A percentile compares a stretch with the other conserved stretches of the same genome.
Evolutionary conservation across 2,113 vertebrate species (phyloP).

Genomic region (Hipposideros armiger): DNA sequence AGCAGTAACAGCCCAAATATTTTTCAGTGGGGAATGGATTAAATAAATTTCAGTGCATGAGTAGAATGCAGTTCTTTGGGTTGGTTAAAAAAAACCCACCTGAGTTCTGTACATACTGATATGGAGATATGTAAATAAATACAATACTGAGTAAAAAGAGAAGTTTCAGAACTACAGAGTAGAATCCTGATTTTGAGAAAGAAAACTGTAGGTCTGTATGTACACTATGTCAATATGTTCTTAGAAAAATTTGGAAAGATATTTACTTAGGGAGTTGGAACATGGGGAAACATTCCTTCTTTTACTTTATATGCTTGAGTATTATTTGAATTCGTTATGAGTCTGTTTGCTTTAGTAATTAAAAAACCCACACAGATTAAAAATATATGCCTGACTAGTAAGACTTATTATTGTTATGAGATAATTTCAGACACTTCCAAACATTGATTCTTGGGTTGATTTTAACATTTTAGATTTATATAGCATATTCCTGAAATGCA

Average conservation of each 20-base stretch:
- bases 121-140: background rate
- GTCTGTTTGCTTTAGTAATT: background rate
- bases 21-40: background rate
- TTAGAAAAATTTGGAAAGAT: background rate
- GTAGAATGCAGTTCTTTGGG: constrained; percentile 5
- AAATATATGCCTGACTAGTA: background rate
- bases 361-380: background rate
- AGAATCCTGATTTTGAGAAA: background rate
- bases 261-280: background rate
- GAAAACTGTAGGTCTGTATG: background rate
- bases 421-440: background rate
- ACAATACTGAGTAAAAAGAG: background rate
- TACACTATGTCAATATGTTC: background rate
- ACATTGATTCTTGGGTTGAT: constrained; percentile 16
- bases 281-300: background rate
- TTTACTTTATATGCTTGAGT: background rate
- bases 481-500: constrained; percentile 14
- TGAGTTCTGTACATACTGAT: background rate
- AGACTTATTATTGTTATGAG: background rate
- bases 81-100: constrained; percentile 31
- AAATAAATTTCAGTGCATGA: background rate
- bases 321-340: background rate
- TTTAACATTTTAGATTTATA: constrained; percentile 21
- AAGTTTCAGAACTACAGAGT: background rate
- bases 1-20: background rate